A percentile compares a stretch with the other conserved stretches of the same genome.
phyloP scores from a whole-genome alignment of 1,140 invertebrate species.

The Diachasma alloeum region DNA sequence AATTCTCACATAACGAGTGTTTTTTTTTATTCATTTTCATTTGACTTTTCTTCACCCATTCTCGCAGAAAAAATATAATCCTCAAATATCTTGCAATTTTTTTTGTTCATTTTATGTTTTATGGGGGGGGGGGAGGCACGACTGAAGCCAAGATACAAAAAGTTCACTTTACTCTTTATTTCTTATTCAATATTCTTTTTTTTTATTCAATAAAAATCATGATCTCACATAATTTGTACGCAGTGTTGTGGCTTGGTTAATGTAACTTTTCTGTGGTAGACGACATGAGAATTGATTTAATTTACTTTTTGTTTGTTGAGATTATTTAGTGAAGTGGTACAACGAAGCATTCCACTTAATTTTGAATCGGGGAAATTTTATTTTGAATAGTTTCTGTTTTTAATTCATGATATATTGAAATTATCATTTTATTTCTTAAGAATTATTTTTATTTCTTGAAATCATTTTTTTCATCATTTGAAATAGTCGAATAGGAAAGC shows the following conservation, averaged over 20 bases:
- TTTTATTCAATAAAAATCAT: constrained; percentile 32
- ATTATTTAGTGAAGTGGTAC: not conserved
- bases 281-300: not conserved
- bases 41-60: not conserved
- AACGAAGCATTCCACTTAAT: too few relatives aligned
- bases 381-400: too few relatives aligned
- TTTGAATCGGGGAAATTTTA: too few relatives aligned
- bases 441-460: too few relatives aligned
- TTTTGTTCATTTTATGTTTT: not conserved
- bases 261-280: constrained; percentile 17
- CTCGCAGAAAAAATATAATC: constrained; percentile 19
- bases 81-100: constrained; percentile 3
- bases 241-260: constrained; percentile 35
- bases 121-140: constrained; percentile 14
- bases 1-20: constrained; percentile 12
- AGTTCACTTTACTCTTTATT: constrained; percentile 13
- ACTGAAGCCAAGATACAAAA: constrained; percentile 33
- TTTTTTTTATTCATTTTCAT: not conserved
- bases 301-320: not conserved
- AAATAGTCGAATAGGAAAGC: too few relatives aligned
- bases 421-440: not conserved
- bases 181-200: constrained; percentile 12
- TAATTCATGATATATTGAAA: too few relatives aligned
- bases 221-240: constrained; percentile 34
- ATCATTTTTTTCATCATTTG: too few relatives aligned